phyloP scores from a whole-genome alignment of 2,113 vertebrate genomes.

The Rhabdornis inornatus region DNA sequence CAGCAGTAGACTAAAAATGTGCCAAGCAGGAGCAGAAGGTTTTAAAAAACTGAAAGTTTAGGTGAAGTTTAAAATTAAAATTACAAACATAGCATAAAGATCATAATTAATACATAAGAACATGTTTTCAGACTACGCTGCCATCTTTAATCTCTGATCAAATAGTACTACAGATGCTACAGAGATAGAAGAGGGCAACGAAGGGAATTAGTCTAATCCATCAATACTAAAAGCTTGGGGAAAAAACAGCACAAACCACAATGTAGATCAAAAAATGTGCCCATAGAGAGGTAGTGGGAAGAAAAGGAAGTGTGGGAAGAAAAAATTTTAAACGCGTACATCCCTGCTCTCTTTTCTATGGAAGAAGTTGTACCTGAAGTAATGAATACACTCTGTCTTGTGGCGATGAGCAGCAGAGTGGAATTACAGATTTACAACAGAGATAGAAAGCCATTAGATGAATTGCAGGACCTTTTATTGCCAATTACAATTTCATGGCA shows the following conservation, averaged over 20 bases:
- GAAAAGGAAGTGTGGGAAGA: background rate
- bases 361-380: background rate
- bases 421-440: background rate
- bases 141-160: background rate
- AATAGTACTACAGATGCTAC: background rate
- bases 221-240: background rate
- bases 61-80: background rate
- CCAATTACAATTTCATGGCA: slow-evolving; percentile 43
- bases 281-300: background rate
- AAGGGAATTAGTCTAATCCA: background rate
- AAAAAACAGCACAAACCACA: background rate
- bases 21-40: background rate
- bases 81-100: background rate
- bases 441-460: slow-evolving; percentile 3
- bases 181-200: background rate
- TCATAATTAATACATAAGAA: background rate
- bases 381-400: slow-evolving; percentile 36
- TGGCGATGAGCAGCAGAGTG: background rate
- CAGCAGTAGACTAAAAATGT: background rate
- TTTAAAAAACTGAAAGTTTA: background rate
- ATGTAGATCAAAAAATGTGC: background rate
- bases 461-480: slow-evolving; percentile 39
- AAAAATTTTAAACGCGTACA: background rate
- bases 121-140: background rate
- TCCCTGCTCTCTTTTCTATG: background rate